Percentiles rank a stretch among this genome's conserved stretches.
Evolutionary conservation across 1,140 invertebrate species (phyloP).

Genomic region (Sycophila sp.): DNA sequence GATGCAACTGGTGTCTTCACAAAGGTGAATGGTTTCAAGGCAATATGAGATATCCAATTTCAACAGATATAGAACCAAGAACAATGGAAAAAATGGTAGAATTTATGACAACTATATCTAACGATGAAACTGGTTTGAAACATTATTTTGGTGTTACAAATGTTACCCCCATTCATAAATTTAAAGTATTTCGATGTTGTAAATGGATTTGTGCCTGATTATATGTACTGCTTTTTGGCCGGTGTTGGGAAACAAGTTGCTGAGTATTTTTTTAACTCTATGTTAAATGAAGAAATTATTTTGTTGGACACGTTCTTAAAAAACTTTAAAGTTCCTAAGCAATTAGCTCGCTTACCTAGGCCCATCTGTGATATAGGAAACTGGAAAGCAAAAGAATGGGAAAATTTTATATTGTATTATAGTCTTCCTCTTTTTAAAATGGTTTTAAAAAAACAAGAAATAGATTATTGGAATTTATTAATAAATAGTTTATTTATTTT

Average conservation of each 20-base stretch:
- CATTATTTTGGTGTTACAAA: conserved; percentile 2
- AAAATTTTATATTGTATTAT: conserved; percentile 36
- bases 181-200: not conserved
- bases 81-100: not conserved
- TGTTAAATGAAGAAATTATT: not conserved
- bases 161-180: not conserved
- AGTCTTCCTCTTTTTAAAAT: conserved; percentile 16
- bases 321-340: conserved; percentile 17
- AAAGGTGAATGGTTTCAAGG: not conserved
- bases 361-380: conserved; percentile 5
- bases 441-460: conserved; percentile 9
- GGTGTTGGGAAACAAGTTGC: conserved; percentile 5
- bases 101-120: not conserved
- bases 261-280: not conserved
- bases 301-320: not conserved
- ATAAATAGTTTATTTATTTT: conserved; percentile 15
- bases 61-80: not conserved
- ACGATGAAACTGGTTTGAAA: conserved; percentile 24
- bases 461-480: conserved; percentile 22
- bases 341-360: conserved; percentile 17
- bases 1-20: conserved; percentile 6
- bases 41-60: not conserved
- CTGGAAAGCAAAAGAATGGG: conserved; percentile 41
- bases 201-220: conserved; percentile 1
- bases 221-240: not conserved